Conservation (phyloP, 2,888 invertebrate genomes). For the Spisula solida region DNA sequence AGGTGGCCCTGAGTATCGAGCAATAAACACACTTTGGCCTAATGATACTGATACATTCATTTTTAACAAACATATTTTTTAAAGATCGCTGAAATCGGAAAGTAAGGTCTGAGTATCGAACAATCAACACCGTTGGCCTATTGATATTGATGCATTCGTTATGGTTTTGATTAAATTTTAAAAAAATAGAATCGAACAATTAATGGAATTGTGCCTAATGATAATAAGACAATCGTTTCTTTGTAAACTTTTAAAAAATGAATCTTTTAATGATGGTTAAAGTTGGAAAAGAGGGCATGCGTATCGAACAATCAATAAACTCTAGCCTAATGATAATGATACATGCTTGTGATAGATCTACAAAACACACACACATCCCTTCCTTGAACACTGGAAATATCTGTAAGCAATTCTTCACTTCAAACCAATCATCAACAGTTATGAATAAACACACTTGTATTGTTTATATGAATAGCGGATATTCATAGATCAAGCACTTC, state of each 20-base stretch:
- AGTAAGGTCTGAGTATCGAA: too few relatives aligned
- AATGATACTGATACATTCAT: not conserved
- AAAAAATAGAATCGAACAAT: too few relatives aligned
- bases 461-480: slow-evolving; percentile 3
- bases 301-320: too few relatives aligned
- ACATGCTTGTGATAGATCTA: not conserved
- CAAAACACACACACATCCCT: not conserved
- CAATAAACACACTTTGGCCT: too few relatives aligned
- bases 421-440: not conserved
- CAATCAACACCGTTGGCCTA: not conserved
- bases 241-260: too few relatives aligned
- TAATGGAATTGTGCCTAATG: too few relatives aligned
- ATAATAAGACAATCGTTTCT: not conserved
- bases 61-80: too few relatives aligned
- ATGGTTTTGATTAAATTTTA: too few relatives aligned
- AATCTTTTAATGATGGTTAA: too few relatives aligned
- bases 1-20: too few relatives aligned
- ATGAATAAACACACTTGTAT: slow-evolving; percentile 8
- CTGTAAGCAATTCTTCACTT: not conserved
- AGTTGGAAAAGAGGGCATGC: too few relatives aligned
- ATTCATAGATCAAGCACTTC: not conserved
- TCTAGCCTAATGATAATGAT: not conserved
- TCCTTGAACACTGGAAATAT: not conserved
- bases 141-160: not conserved
- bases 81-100: too few relatives aligned